Evolutionary conservation across 2,888 invertebrate species (phyloP).

Genomic region (Hartigia nigra): DNA sequence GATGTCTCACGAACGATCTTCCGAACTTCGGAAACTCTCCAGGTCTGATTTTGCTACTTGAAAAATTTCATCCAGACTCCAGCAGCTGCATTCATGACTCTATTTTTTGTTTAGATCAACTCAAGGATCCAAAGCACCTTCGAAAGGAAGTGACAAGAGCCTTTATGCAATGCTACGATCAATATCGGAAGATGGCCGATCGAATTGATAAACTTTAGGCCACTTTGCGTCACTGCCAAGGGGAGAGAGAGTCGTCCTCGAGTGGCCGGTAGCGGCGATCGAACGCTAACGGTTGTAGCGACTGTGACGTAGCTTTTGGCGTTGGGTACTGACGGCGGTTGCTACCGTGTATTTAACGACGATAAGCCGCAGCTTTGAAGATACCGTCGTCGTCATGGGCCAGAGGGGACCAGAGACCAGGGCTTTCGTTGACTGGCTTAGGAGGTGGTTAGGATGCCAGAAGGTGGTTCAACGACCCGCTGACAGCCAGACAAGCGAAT

Average conservation of each 20-base stretch:
- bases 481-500: slow-evolving; percentile 56
- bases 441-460: slow-evolving; percentile 75
- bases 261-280: not conserved
- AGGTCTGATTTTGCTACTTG: not conserved
- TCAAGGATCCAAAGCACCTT: not conserved
- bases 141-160: not conserved
- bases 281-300: not conserved
- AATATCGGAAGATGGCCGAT: not conserved
- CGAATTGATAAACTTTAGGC: not conserved
- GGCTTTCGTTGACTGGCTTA: slow-evolving; percentile 2
- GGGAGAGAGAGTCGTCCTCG: not conserved
- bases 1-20: not conserved
- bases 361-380: slow-evolving; percentile 53
- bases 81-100: no score
- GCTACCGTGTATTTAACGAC: slow-evolving; percentile 38
- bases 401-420: not conserved
- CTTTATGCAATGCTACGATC: not conserved
- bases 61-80: not conserved
- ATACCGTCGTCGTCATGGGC: slow-evolving; percentile 15
- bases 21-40: not conserved
- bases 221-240: not conserved
- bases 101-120: no score
- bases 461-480: slow-evolving; percentile 67
- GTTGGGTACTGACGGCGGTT: not conserved
- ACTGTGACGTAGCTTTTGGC: not conserved